Conservation (phyloP, 2,888 invertebrate genomes). For the Dasypogon diadema region DNA sequence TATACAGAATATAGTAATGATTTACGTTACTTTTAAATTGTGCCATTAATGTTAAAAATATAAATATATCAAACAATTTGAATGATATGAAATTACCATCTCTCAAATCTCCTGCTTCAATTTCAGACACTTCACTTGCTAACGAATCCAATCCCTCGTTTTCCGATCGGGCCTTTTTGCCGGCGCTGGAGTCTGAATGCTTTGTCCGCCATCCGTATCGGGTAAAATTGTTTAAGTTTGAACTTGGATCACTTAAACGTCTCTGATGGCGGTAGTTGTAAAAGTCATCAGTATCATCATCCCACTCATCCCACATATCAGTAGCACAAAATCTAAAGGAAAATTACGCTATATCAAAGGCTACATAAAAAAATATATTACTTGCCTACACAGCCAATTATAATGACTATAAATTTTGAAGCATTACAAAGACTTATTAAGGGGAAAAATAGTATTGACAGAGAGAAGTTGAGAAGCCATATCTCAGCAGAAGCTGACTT, state of each 20-base stretch:
- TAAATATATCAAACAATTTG: neutral
- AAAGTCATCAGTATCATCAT: slow-evolving; percentile 87
- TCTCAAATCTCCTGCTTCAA: slow-evolving; percentile 92
- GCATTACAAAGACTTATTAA: too few species aligned
- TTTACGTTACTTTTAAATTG: slow-evolving; percentile 25
- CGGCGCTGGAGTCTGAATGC: slow-evolving; percentile 73
- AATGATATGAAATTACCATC: slow-evolving; percentile 75
- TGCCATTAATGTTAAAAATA: slow-evolving; percentile 27
- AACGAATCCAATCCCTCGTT: slow-evolving; percentile 91
- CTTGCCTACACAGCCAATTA: too few species aligned
- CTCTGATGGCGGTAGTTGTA: slow-evolving; percentile 85
- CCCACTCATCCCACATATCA: slow-evolving; percentile 93
- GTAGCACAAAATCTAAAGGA: slow-evolving; percentile 75
- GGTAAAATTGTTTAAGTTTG: slow-evolving; percentile 87
- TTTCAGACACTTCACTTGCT: slow-evolving; percentile 87
- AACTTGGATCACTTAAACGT: slow-evolving; percentile 90
- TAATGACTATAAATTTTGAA: too few species aligned
- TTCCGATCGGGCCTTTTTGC: slow-evolving; percentile 88
- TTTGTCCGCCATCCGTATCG: slow-evolving; percentile 84
- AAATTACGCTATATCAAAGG: too few species aligned
- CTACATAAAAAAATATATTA: too few species aligned
- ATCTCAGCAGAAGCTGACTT: too few species aligned
- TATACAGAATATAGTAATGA: neutral
- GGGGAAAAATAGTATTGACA: too few species aligned
- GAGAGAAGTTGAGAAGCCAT: too few species aligned